Base-by-base conservation (phyloP, 2,113 vertebrate genomes). In the Lophochroa leadbeateri region DNA sequence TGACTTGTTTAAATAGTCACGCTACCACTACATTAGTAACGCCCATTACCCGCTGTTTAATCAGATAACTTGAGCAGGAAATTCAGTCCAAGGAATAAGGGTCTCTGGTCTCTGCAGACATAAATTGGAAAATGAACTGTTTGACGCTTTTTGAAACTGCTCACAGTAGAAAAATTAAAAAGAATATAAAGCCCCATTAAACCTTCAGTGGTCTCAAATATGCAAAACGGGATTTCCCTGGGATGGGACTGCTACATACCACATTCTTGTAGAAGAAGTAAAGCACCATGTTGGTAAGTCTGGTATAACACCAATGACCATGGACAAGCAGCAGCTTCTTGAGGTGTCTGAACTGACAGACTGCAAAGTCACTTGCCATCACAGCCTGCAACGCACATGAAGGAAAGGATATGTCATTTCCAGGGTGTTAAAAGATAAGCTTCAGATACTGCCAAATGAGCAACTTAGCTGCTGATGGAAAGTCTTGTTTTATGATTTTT, bases 191-290 rank as follows among this genome's bases (percentile, higher is more conserved):
- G 49, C 6, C 6, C 16, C 16, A 23, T 10, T 77, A 47, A 82
- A 75, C 15, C 41, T 77, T 63, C 50, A 31, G 52, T 2, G 4
- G 28, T 52, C 50, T 69, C 41, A 72, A 63, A 64, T 10, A 49
- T 0, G 1, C 16, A 50, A 71, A 49, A 14, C 64, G 11, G n/a
- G 19, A 46, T 44, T 37, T 46, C 52, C 49, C 35, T 35, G 20
- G 72, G 18, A 63, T 11, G 24, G 37, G 33, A 76, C 27, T 80
- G 53, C 57, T 77, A 98, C 98, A 8, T 98, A 99, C 98, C 98
- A 98, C 97, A 8, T 99, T 99, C 93, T 99, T 99, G 94, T 99
- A 98, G 97, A 99, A 98, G 89, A 97, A 99, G 76, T 98, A 99
- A 41, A 98, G 98, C 53, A 98, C 96, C 98, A 98, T 98, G 90